Conservation (phyloP, 1,140 invertebrate species). For the Cydia splendana region DNA sequence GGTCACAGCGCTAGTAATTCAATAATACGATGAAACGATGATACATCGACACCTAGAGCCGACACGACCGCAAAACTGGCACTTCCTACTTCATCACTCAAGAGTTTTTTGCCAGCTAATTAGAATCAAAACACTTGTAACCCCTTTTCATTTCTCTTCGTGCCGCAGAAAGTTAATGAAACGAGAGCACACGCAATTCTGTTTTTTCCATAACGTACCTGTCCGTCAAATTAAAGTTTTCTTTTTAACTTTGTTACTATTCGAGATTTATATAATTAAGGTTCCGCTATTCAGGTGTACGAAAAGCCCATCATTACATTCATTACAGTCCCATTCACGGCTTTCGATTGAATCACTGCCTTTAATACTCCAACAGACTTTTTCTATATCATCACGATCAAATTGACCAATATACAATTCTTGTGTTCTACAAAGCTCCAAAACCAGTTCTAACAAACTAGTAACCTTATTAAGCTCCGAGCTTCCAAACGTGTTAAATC, state of each 20-base stretch:
- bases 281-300: constrained; percentile 6
- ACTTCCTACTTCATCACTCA: constrained; percentile 6
- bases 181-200: constrained; percentile 22
- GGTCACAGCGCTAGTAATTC: background rate
- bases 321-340: constrained; percentile 33
- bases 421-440: constrained; percentile 43
- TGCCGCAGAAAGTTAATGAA: constrained; percentile 24
- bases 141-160: constrained; percentile 23
- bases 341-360: constrained; percentile 33
- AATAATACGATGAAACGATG: constrained; percentile 21
- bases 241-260: background rate
- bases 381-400: constrained; percentile 42
- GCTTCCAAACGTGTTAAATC: constrained; percentile 41
- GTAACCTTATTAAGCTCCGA: constrained; percentile 33
- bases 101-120: constrained; percentile 20
- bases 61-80: background rate
- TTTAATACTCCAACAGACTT: constrained; percentile 45
- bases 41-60: constrained; percentile 14
- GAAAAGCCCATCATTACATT: constrained; percentile 31
- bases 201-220: constrained; percentile 17
- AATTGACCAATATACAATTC: constrained; percentile 42
- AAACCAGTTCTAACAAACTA: constrained; percentile 40
- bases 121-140: constrained; percentile 24
- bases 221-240: constrained; percentile 20
- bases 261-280: background rate